Base-by-base conservation (phyloP, 1,140 invertebrate species). In the Anastatus disparis region DNA sequence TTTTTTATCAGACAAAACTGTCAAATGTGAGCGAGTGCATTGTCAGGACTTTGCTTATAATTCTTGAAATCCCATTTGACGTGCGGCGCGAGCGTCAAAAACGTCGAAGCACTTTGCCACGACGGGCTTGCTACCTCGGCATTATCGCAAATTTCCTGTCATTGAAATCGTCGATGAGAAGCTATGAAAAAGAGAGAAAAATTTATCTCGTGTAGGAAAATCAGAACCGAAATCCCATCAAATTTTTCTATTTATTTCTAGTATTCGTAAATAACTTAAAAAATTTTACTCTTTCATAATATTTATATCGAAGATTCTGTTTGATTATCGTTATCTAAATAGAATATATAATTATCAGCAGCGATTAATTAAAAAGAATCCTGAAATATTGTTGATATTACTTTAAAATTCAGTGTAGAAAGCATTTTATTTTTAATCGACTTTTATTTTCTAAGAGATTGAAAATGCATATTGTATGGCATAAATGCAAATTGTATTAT, bases 11-110 rank as follows among this genome's bases (percentile, higher is more conserved):
- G n/a, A 17, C 20, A 26, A 67, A 67, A 67, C 27, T 58, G 53
- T 58, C 53, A 27, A 53, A 44, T 56, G 26, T 24, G 50, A 22
- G 35, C 2, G 24, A 27, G 1, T 22, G 27, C 64, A 58, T 58
- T 58, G 64, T 35, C 53, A 27, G 8, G 42, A 58, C 52, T 67
- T 67, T 67, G 64, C 65, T 48, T 61, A 61, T 69, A 69, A 69
- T 69, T 61, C 66, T 61, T 53, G 27, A 69, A 69, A 69, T 61
- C 35, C 56, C 35, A 69, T 69, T 69, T 42, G 65, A 59, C 26
- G 42, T 48, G 17, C 12, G 17, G 55, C 65, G 38, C n/a, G 31
- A 40, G 50, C 15, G 50, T n/a, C n/a, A n/a, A 27, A 55, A 67
- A 58, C 27, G 42, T 26, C 40, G 53, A 58, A 24, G 64, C 10